phyloP scores from a whole-genome alignment of 2,888 invertebrate genomes.

The Macrosoma leucophasiata region DNA sequence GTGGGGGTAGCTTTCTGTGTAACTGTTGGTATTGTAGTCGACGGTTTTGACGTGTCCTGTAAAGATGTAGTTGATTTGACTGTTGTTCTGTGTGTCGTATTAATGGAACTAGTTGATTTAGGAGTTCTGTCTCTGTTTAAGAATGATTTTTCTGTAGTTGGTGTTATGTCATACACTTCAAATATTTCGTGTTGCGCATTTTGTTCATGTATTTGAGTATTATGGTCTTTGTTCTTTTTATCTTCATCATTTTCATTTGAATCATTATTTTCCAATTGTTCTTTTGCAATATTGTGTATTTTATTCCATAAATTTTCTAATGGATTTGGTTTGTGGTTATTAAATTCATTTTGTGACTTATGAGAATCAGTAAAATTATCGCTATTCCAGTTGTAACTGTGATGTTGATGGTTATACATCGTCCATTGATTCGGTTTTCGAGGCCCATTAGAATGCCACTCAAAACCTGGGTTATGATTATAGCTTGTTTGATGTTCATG shows the following conservation, averaged over 20 bases:
- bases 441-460: conserved; percentile 1
- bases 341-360: no score
- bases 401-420: conserved; percentile 23
- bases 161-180: no score
- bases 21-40: neutral
- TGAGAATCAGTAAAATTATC: conserved; percentile 7
- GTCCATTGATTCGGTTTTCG: conserved; percentile 5
- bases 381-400: conserved; percentile 12
- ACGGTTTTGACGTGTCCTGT: neutral
- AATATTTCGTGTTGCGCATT: neutral
- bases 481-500: no score
- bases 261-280: conserved; percentile 3
- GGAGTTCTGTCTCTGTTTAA: no score
- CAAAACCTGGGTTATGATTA: conserved; percentile 1
- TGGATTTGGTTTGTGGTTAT: conserved; percentile 4
- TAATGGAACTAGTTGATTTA: no score
- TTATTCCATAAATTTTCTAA: conserved; percentile 19
- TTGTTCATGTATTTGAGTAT: conserved; percentile 7
- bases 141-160: no score
- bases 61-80: conserved; percentile 1
- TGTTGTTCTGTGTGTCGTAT: no score
- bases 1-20: conserved; percentile 7
- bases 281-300: conserved; percentile 17
- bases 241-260: conserved; percentile 10
- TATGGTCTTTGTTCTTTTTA: conserved; percentile 1